Base-by-base conservation (phyloP, 2,113 vertebrate species). In the Carettochelys insculpta region DNA sequence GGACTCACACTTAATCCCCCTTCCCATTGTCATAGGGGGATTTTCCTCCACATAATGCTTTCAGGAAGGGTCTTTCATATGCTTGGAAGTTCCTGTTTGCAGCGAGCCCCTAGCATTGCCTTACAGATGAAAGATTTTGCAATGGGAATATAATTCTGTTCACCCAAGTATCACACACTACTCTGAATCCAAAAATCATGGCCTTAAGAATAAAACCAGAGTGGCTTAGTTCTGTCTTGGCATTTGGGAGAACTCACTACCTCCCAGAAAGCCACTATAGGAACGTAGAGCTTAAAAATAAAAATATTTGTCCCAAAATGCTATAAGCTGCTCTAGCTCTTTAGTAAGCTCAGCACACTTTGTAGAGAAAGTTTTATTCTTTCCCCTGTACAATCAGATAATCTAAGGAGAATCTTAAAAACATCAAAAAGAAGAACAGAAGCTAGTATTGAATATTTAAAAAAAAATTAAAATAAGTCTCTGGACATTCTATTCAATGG, bases 211-310 rank as follows among this genome's bases (percentile, higher is more conserved):
- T 25, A 77, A 53, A 77, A 85, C 11, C 10, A 54, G 1, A 27
- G 34, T 56, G 68, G n/a, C 11, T 50, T 31, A 83, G 45, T 85
- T 34, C 17, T 0, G 24, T 45, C 22, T 27, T 25, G 11, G n/a
- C 71, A 76, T 3, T 77, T 31, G n/a, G 48, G 51, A 0, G 1
- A 20, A 29, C 53, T 85, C 56, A 51, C 47, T 2, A 3, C 20
- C 27, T 88, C 48, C 1, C 85, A 81, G 77, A 86, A 80, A 3
- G n/a, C 8, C 5, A 31, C 50, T 56, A 47, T 85, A 75, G 81
- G 80, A 4, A 20, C 0, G 24, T 38, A 2, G 1, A 25, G 13
- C 48, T 54, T 0, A 87, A n/a, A n/a, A n/a, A n/a, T n/a, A n/a
- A n/a, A n/a, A n/a, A n/a, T n/a, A 47, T 71, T 38, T 90, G 31